Evolutionary conservation across 2,797 vertebrate genomes (phyloP).

Genomic region (Sphaeramia orbicularis): DNA sequence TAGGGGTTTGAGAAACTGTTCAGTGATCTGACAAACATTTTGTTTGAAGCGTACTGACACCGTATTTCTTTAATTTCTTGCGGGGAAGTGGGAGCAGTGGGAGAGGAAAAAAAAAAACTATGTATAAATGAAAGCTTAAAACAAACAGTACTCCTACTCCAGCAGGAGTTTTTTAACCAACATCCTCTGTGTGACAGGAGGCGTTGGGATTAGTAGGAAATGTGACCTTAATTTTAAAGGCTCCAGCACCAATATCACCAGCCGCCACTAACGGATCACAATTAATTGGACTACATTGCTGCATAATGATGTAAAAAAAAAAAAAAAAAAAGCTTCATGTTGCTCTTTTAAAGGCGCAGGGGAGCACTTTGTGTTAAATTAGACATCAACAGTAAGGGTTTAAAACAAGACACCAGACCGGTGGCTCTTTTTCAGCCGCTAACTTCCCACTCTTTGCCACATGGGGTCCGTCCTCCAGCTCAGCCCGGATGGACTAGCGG

Average conservation of each 20-base stretch:
- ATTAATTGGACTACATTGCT: conserved; percentile 27
- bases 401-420: conserved; percentile 51
- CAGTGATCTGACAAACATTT: not conserved
- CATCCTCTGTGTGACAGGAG: conserved; percentile 18
- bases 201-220: conserved; percentile 16
- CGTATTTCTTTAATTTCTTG: not conserved
- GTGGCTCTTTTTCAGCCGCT: conserved; percentile 51
- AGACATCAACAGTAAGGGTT: conserved; percentile 62
- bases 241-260: not conserved
- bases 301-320: conserved; percentile 29
- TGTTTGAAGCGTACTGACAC: not conserved
- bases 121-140: conserved; percentile 19
- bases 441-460: conserved; percentile 71
- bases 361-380: conserved; percentile 63
- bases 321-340: conserved; percentile 32
- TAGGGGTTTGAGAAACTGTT: conserved; percentile 6
- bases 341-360: conserved; percentile 44
- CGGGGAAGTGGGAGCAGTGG: not conserved
- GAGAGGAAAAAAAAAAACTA: not conserved
- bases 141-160: not conserved
- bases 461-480: conserved; percentile 64
- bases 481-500: conserved; percentile 73
- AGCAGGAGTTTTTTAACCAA: not conserved
- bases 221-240: conserved; percentile 28
- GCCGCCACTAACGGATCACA: conserved; percentile 6